Conservation (phyloP, 2,888 invertebrate species). For the Coelopa pilipes region DNA sequence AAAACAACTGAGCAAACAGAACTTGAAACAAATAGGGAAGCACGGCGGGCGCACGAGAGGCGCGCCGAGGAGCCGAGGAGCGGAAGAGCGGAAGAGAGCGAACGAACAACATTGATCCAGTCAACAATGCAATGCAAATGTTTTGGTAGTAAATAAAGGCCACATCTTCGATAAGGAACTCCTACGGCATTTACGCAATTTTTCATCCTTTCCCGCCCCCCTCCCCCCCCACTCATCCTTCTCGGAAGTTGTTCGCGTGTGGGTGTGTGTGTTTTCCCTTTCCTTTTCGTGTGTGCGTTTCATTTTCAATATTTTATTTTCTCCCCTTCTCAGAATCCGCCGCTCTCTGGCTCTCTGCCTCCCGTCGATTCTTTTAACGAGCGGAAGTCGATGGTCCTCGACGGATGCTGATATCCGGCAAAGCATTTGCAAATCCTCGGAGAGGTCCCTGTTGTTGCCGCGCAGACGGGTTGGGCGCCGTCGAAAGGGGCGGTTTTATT, state of each 20-base stretch:
- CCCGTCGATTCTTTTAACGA: background rate
- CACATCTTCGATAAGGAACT: too few relatives aligned
- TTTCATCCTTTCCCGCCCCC: too few relatives aligned
- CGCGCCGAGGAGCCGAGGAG: too few relatives aligned
- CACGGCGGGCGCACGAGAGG: background rate
- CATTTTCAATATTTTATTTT: background rate
- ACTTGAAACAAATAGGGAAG: too few relatives aligned
- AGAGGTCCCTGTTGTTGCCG: background rate
- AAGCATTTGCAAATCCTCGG: slow-evolving; percentile 6
- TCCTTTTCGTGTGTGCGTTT: background rate
- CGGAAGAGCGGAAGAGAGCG: background rate
- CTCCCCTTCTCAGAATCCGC: background rate
- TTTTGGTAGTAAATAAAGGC: too few relatives aligned
- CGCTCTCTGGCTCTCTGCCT: background rate
- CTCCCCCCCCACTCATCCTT: background rate
- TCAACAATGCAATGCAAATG: background rate
- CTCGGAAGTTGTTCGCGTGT: background rate
- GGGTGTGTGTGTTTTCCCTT: background rate
- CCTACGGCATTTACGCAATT: too few relatives aligned
- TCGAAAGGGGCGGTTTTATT: slow-evolving; percentile 1
- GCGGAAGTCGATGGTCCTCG: slow-evolving; percentile 10
- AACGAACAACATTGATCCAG: background rate
- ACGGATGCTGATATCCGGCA: slow-evolving; percentile 21
- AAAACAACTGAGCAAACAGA: too few relatives aligned
- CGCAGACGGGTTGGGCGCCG: background rate